Conservation (phyloP, 2,113 vertebrate species). For the Lathamus discolor region DNA sequence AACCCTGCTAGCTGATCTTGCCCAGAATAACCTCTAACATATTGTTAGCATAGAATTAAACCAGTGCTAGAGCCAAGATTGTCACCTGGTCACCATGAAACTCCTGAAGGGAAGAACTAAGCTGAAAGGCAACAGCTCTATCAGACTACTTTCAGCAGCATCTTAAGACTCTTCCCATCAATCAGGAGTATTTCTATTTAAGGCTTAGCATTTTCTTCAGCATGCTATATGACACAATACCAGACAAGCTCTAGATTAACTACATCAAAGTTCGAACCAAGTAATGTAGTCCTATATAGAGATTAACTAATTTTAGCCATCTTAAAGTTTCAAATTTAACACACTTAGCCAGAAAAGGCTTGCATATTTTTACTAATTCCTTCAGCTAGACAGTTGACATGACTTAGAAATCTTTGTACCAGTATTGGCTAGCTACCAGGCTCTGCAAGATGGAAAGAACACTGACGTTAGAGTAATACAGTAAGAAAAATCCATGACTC, state of each 20-base stretch:
- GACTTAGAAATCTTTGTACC: background rate
- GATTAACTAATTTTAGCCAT: background rate
- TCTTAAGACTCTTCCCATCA: background rate
- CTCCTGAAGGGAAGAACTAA: background rate
- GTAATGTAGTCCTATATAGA: background rate
- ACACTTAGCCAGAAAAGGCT: background rate
- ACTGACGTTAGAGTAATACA: background rate
- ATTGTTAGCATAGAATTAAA: background rate
- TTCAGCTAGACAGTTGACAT: background rate
- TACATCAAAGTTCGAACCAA: background rate
- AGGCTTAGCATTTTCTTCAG: background rate
- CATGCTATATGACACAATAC: rapidly evolving
- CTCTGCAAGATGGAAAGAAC: background rate
- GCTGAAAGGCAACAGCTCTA: background rate
- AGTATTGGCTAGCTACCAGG: background rate
- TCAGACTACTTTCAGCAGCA: background rate
- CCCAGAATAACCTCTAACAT: background rate
- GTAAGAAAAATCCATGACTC: background rate
- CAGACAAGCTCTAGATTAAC: background rate
- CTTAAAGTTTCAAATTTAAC: background rate
- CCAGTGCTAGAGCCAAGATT: background rate
- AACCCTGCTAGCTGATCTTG: background rate
- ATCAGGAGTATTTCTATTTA: background rate
- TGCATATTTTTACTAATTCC: background rate
- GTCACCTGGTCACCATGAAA: background rate